Percentiles rank a stretch among this genome's conserved stretches.
These are phyloP conservation scores for Myotis planiceps DNA, from an alignment of 2,797 vertebrate species.

Conservation along the genomic window DNA sequence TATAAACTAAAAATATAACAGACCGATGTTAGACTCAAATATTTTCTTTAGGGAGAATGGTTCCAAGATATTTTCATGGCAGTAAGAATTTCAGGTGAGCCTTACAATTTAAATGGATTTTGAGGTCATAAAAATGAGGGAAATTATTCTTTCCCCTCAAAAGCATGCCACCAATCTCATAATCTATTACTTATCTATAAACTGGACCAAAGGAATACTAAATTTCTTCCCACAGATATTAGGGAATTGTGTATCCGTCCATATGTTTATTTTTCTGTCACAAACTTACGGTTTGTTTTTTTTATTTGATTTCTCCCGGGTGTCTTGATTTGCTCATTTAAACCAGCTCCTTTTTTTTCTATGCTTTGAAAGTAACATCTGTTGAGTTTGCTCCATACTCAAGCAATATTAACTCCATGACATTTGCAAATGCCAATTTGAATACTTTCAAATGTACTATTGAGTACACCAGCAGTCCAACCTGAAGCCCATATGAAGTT, in stretches of 20 bases:
- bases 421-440: background rate
- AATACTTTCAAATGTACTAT: background rate
- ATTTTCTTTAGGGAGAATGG: background rate
- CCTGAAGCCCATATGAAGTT: background rate
- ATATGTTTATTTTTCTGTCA: background rate
- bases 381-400: background rate
- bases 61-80: background rate
- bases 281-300: slow-evolving; percentile 29
- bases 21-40: background rate
- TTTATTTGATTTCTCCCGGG: background rate
- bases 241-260: background rate
- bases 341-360: background rate
- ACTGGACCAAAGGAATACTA: background rate
- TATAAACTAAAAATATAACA: background rate
- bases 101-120: background rate
- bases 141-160: background rate
- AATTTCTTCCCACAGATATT: background rate
- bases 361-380: slow-evolving; percentile 18
- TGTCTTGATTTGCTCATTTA: background rate
- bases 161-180: background rate
- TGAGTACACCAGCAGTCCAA: background rate
- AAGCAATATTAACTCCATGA: background rate
- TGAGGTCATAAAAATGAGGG: background rate
- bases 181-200: background rate
- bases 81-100: background rate